Base-by-base conservation (phyloP, 2,113 vertebrate genomes). In the Epinephelus cyanopodus region DNA sequence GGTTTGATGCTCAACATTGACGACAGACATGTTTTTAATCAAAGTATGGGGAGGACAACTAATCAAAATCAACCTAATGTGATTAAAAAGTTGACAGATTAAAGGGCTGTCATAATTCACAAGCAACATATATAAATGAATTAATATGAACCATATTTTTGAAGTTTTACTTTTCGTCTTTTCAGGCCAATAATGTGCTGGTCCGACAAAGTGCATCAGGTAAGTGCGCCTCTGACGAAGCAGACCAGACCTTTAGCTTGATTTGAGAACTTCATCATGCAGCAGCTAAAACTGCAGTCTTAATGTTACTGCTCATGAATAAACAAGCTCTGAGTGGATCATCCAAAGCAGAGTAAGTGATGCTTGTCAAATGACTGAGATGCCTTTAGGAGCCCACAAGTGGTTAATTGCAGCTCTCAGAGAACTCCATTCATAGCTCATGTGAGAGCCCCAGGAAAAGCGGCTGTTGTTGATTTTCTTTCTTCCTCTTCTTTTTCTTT, bases 111-210 rank as follows among this genome's bases (percentile, higher is more conserved):
- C 3, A 47, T 5, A 61, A 75, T n/a, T 52, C n/a, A n/a, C 9
- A 67, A 29, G 25, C 18, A 58, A 5, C 11, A 57, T 12, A 17
- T n/a, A 62, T 19, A 17, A 3, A 29, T 37, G 6, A 3, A 25
- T 39, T 1, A 8, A 62, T 13, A 4, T 61, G 6, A 62, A 68
- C 33, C 27, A 29, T 0, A 29, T 95, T 87, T 92, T 87, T 42
- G 15, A 7, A 17, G 1, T 2, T 12, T 54, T 57, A 29, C 5
- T 17, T 66, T 69, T 25, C 23, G 0, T 77, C 13, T 57, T 62
- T 82, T 62, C 93, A 98, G 97, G 95, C 95, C 68, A 96, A 93
- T 87, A 95, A 95, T 90, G 95, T 96, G 89, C 91, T 96, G 77
- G 89, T 94, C 63, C 94, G 92, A 88, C 95, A 93, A 87, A 94